Evolutionary conservation across 1,140 invertebrate species (phyloP).

Genomic region (Phymorhynchus buccinoides): DNA sequence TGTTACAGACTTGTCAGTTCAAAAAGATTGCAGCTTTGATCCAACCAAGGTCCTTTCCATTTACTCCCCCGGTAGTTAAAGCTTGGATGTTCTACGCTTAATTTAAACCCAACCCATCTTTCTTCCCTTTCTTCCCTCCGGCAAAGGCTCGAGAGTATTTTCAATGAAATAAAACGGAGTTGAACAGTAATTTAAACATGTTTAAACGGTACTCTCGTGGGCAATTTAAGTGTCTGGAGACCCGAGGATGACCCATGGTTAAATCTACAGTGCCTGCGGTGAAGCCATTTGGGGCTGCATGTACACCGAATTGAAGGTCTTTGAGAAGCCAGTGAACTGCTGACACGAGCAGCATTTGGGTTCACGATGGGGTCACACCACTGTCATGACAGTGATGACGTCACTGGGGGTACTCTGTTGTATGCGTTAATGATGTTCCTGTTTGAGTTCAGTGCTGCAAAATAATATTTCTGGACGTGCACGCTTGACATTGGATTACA

Average conservation of each 20-base stretch:
- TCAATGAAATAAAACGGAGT: background rate
- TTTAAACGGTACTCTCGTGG: background rate
- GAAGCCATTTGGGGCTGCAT: background rate
- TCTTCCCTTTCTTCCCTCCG: background rate
- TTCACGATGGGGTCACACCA: no score
- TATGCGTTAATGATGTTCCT: no score
- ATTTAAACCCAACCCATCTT: background rate
- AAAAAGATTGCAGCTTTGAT: background rate
- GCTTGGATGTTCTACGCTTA: background rate
- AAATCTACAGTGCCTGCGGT: background rate
- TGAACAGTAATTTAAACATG: no score
- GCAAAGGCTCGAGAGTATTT: background rate
- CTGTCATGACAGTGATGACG: no score
- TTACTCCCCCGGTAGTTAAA: background rate
- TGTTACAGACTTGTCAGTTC: background rate
- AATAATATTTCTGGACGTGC: no score
- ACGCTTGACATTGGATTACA: no score
- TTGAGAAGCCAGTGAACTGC: background rate
- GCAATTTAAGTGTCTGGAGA: background rate
- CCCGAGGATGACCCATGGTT: background rate
- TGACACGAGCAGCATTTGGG: no score
- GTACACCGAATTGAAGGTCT: background rate
- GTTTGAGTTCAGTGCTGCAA: no score
- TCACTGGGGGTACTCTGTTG: no score
- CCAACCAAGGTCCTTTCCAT: background rate